Evolutionary conservation across 2,888 invertebrate genomes (phyloP).

Genomic region (Anodontia alba): DNA sequence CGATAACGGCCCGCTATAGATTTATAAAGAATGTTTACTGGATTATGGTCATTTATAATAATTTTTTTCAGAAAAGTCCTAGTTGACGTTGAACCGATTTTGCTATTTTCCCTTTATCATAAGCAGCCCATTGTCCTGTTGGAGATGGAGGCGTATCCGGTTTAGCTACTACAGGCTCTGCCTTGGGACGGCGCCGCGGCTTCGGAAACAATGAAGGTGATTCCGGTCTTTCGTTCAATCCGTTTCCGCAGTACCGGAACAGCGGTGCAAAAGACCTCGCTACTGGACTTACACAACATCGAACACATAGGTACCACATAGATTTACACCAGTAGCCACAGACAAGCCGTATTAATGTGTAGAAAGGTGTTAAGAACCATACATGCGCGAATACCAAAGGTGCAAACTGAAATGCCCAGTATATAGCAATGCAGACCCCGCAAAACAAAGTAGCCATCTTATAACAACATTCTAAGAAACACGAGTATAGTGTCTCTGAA

Average conservation of each 20-base stretch:
- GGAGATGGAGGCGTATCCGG: slow-evolving; percentile 20
- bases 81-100: slow-evolving; percentile 44
- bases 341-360: slow-evolving; percentile 14
- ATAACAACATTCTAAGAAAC: slow-evolving; percentile 33
- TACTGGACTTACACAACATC: slow-evolving; percentile 30
- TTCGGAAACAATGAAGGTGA: slow-evolving; percentile 47
- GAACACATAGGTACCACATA: slow-evolving; percentile 29
- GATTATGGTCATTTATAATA: too few relatives aligned
- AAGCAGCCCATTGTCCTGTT: slow-evolving; percentile 31
- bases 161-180: neutral
- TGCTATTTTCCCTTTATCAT: slow-evolving; percentile 42
- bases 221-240: slow-evolving; percentile 18
- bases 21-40: too few relatives aligned
- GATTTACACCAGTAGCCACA: slow-evolving; percentile 42
- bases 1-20: too few relatives aligned
- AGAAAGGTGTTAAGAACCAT: slow-evolving; percentile 47
- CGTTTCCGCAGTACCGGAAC: slow-evolving; percentile 35
- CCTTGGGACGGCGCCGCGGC: neutral
- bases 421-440: slow-evolving; percentile 51
- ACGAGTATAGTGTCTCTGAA: slow-evolving; percentile 41
- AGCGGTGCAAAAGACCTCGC: slow-evolving; percentile 31
- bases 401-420: slow-evolving; percentile 46
- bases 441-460: slow-evolving; percentile 35
- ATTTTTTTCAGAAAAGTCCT: slow-evolving; percentile 33
- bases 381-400: slow-evolving; percentile 41